A percentile compares a stretch with the other conserved stretches of the same genome.
Evolutionary conservation across 2,797 vertebrate genomes (phyloP).

Genomic region (Ambastaia sidthimunki): DNA sequence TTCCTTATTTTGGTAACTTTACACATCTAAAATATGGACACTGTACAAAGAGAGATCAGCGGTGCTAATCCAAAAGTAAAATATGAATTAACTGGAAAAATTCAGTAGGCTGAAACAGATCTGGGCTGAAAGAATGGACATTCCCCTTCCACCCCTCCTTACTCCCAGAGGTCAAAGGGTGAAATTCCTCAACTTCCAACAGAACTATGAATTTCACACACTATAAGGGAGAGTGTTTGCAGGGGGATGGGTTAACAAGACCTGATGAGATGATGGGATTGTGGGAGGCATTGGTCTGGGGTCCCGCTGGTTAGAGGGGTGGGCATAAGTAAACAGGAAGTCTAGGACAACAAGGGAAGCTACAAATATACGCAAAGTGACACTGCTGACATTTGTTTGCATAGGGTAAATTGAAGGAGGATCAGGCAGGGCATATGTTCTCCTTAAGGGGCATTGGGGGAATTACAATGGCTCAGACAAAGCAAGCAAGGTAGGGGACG

Average conservation of each 20-base stretch:
- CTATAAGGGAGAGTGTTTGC: conserved; percentile 60
- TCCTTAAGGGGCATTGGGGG: not conserved
- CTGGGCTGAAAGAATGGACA: conserved; percentile 58
- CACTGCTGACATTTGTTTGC: conserved; percentile 30
- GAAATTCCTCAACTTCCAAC: conserved; percentile 62
- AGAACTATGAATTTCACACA: conserved; percentile 67
- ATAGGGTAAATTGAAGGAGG: not conserved
- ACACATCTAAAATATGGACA: conserved; percentile 47
- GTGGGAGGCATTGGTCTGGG: conserved; percentile 36
- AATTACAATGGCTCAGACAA: conserved; percentile 31
- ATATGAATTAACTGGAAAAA: conserved; percentile 63
- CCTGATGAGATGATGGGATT: conserved; percentile 10
- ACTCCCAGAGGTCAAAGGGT: conserved; percentile 68
- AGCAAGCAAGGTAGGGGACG: conserved; percentile 11
- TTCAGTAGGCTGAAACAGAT: conserved; percentile 57
- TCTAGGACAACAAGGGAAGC: conserved; percentile 28
- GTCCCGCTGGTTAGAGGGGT: conserved; percentile 23
- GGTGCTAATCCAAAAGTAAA: conserved; percentile 63
- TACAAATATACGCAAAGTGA: conserved; percentile 38
- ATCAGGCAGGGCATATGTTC: not conserved
- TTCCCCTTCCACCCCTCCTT: conserved; percentile 59
- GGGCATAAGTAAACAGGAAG: conserved; percentile 48
- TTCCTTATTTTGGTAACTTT: conserved; percentile 30
- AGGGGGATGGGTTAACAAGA: conserved; percentile 38
- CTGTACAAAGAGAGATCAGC: conserved; percentile 16